Evolutionary conservation across 1,140 invertebrate genomes (phyloP).

Genomic region (Brachionus sp.): DNA sequence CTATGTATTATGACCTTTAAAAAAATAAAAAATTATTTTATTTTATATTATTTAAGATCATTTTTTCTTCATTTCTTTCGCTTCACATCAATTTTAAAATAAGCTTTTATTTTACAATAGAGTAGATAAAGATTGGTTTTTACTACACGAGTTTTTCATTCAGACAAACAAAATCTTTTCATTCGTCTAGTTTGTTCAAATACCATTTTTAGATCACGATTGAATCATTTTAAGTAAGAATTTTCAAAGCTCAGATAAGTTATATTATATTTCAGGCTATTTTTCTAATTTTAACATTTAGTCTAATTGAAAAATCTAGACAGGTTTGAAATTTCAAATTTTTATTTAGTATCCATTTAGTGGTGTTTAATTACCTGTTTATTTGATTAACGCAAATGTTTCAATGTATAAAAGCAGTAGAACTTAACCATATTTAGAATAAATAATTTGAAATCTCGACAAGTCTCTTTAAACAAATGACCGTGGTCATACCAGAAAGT

Average conservation of each 20-base stretch:
- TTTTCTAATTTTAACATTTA: background rate
- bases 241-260: background rate
- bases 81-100: background rate
- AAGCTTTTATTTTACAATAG: background rate
- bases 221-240: background rate
- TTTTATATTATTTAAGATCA: background rate
- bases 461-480: background rate
- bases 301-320: background rate
- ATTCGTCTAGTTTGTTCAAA: background rate
- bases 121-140: background rate
- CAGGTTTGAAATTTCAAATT: background rate
- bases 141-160: background rate
- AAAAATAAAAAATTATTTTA: background rate
- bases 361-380: background rate
- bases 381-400: background rate
- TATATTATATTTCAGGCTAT: background rate
- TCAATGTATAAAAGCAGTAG: background rate
- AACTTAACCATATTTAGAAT: background rate
- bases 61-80: background rate
- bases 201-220: slow-evolving; percentile 17
- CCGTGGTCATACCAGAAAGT: background rate
- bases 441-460: background rate
- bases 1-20: background rate
- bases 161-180: background rate
- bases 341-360: background rate